Evolutionary conservation across 2,113 vertebrate genomes (phyloP).

Genomic region (Cacatua alba): DNA sequence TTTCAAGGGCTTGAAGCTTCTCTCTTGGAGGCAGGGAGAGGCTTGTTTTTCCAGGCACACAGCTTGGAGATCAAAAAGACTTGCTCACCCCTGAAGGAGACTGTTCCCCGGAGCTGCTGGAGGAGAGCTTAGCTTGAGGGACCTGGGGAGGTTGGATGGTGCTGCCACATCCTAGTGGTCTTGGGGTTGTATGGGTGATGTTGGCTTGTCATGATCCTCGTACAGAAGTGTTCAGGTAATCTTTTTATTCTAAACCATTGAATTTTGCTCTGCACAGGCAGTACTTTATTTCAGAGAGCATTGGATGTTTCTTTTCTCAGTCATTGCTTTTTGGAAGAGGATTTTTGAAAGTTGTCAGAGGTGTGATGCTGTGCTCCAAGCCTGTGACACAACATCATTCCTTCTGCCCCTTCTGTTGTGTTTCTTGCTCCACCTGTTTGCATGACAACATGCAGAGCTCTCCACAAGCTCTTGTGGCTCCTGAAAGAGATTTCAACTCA

Average conservation of each 20-base stretch:
- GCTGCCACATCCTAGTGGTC: neutral
- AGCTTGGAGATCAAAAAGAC: neutral
- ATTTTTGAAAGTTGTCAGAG: neutral
- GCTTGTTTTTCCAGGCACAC: neutral
- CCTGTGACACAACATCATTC: fast-evolving
- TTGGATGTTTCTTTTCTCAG: neutral
- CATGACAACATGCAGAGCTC: fast-evolving
- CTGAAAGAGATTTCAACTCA: neutral
- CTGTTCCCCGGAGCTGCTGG: neutral
- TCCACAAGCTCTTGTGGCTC: neutral
- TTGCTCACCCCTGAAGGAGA: neutral
- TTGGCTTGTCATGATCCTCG: neutral
- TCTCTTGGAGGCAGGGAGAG: neutral
- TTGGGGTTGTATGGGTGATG: neutral
- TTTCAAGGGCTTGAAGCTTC: neutral
- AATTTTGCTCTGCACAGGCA: neutral
- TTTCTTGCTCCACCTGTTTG: neutral
- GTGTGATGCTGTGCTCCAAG: neutral
- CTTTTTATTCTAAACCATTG: neutral
- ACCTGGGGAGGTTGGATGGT: neutral
- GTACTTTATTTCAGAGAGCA: neutral
- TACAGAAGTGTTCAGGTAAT: neutral
- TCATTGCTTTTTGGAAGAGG: neutral
- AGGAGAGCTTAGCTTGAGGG: neutral
- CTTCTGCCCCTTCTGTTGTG: neutral